phyloP scores from a whole-genome alignment of 2,113 vertebrate species.

The Cyanoderma ruficeps region DNA sequence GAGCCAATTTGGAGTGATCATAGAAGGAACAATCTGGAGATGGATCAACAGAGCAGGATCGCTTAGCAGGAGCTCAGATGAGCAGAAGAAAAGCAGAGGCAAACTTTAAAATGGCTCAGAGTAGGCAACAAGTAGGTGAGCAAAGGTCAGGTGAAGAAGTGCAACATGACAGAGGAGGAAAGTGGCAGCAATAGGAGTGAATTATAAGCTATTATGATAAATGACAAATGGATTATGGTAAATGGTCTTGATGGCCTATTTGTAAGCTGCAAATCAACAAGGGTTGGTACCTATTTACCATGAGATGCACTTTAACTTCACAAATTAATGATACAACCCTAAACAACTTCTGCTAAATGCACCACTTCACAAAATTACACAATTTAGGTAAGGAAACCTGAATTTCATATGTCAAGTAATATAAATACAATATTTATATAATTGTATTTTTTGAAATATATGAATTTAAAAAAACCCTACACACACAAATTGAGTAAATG shows the following conservation, averaged over 20 bases:
- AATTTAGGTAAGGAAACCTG: constrained; percentile 27
- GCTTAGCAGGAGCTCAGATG: not conserved
- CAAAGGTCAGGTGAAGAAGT: constrained; percentile 35
- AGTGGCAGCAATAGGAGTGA: not conserved
- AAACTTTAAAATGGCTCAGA: constrained; percentile 47
- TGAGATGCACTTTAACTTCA: not conserved
- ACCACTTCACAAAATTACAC: constrained; percentile 61
- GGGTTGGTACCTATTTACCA: constrained; percentile 13
- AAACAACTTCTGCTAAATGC: constrained; percentile 62
- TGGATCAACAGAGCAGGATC: not conserved
- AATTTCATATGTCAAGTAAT: constrained; percentile 48
- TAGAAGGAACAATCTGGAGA: not conserved
- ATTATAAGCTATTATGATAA: constrained; percentile 57
- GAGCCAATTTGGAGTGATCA: not conserved
- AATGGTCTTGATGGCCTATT: constrained; percentile 22
- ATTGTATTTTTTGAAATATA: constrained; percentile 49
- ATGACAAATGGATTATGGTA: not conserved
- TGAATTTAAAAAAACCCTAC: fast-evolving
- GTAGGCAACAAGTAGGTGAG: not conserved
- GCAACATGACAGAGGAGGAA: not conserved
- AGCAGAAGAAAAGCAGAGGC: not conserved
- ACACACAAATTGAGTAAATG: not conserved
- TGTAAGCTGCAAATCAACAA: constrained; percentile 32
- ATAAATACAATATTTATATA: constrained; percentile 30
- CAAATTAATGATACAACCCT: constrained; percentile 55